Evolutionary conservation across 2,797 vertebrate species (phyloP).

Genomic region (Nothura maculosa): DNA sequence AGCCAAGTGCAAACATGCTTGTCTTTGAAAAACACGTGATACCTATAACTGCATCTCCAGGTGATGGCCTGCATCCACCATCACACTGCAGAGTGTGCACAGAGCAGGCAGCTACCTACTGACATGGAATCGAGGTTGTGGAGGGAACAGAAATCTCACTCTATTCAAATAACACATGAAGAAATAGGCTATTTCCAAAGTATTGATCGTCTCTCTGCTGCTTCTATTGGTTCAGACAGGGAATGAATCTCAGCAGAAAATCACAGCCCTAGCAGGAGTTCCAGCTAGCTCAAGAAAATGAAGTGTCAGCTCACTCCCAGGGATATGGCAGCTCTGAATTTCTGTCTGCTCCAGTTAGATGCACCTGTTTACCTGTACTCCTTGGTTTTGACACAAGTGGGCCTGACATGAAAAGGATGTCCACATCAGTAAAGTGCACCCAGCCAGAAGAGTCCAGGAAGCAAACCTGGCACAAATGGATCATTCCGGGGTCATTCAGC

Average conservation of each 20-base stretch:
- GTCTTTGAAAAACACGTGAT: background rate
- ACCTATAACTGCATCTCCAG: background rate
- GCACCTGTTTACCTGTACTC: background rate
- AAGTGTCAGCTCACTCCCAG: background rate
- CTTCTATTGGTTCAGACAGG: constrained; percentile 5
- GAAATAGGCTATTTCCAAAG: background rate
- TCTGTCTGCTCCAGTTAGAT: background rate
- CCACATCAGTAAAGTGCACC: background rate
- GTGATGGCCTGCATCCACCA: fast-evolving
- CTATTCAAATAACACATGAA: background rate
- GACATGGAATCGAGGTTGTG: background rate
- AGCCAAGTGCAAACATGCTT: background rate
- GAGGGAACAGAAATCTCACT: background rate
- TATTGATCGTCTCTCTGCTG: background rate
- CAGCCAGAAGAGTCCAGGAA: background rate
- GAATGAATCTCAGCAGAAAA: constrained; percentile 11
- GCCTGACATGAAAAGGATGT: background rate
- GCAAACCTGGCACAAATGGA: background rate
- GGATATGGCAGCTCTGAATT: background rate
- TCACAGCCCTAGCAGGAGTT: background rate
- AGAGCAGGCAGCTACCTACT: background rate
- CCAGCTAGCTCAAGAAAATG: constrained; percentile 11
- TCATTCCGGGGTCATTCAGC: background rate
- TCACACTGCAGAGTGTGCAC: background rate
- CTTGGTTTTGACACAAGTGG: background rate